A percentile compares a stretch with the other conserved stretches of the same genome.
phyloP scores from a whole-genome alignment of 2,888 invertebrate genomes.

The Limnephilus lunatus region DNA sequence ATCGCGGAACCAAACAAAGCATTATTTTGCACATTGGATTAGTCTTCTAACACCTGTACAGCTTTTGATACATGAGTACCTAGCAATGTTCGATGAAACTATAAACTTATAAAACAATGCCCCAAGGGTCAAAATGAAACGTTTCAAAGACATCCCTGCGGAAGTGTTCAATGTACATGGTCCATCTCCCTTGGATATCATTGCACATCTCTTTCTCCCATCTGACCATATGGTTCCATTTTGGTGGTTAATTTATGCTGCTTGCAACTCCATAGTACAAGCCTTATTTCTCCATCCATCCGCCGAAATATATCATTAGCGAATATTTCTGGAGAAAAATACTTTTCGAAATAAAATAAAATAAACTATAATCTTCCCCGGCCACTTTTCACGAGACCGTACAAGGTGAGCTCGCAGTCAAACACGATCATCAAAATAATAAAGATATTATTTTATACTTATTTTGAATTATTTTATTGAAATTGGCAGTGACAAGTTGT shows the following conservation, averaged over 20 bases:
- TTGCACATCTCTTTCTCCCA: slow-evolving; percentile 22
- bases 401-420: background rate
- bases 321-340: slow-evolving; percentile 10
- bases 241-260: slow-evolving; percentile 14
- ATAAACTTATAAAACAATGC: no score
- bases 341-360: background rate
- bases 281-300: slow-evolving; percentile 9
- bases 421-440: background rate
- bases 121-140: background rate
- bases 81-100: no score
- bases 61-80: no score
- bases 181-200: background rate
- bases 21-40: no score
- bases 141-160: background rate
- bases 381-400: background rate
- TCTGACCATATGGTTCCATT: slow-evolving; percentile 27
- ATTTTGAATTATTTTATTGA: slow-evolving; percentile 1
- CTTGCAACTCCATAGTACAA: background rate
- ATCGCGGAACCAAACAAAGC: no score
- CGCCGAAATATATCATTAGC: slow-evolving; percentile 33
- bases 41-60: no score
- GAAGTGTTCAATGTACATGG: background rate
- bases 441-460: slow-evolving; percentile 16
- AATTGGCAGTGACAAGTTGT: background rate
- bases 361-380: background rate